Base-by-base conservation (phyloP, 1,140 invertebrate genomes). In the Acromyrmex echinatior region DNA sequence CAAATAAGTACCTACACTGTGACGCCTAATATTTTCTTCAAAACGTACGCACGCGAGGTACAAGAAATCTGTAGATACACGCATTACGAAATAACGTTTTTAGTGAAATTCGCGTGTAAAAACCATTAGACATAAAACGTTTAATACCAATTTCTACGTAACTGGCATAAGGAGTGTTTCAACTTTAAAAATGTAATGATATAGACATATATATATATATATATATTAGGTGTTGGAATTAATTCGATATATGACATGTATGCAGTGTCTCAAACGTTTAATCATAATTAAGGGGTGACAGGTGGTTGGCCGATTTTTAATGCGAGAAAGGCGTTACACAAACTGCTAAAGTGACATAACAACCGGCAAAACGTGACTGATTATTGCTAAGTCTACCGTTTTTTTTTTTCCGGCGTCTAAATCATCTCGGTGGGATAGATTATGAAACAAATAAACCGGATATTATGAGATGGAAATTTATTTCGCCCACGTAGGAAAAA, bases 221-320 rank as follows among this genome's bases (percentile, higher is more conserved):
- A 21, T 21, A 21, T 21, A 21, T n/a, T n/a, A n/a, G n/a, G n/a
- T n/a, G n/a, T n/a, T n/a, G n/a, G n/a, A n/a, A n/a, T n/a, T n/a
- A n/a, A n/a, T n/a, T n/a, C 31, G 35, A 70, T 45, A 56, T 14
- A 18, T 2, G 14, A 35, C 10, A 21, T 7, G n/a, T 31, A n/a
- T 25, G 12, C 12, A 25, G 28, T 16, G 39, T 56, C 45, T 39
- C 60, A 6, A 21, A 16, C 51, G 12, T 3, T 62, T 70, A 58
- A 62, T 86, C n/a, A 56, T 14, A 80, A 86, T 80, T 88, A 79
- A 62, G 25, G 1, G 35, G 14, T 35, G 80, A 78, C 35, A 18
- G 51, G 21, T 51, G 31, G 56, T 25, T 28, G 35, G 21, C 3
- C 14, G 28, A 68, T 63, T 88, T 62, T 51, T 58, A 66, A 80